Percentiles rank a stretch among this genome's conserved stretches.
These are phyloP conservation scores for Campoletis raptor DNA, from an alignment of 2,888 invertebrate species.

Conservation along the genomic window DNA sequence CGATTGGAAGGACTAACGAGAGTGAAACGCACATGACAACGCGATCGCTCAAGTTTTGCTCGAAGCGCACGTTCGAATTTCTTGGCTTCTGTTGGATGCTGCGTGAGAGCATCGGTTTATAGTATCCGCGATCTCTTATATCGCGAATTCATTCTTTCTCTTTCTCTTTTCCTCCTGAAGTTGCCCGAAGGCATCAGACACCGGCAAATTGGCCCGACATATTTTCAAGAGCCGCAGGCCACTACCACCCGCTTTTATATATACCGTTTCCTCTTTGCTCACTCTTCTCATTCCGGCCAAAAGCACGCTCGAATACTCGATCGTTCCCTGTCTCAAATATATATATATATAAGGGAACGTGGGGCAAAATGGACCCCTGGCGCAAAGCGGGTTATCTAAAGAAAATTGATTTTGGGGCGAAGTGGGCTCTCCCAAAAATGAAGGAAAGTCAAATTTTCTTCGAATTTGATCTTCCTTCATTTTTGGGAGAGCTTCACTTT, in stretches of 20 bases:
- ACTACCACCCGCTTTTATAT: constrained; percentile 54
- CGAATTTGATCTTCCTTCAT: too few relatives aligned
- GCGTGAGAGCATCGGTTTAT: background rate
- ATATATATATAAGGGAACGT: too few relatives aligned
- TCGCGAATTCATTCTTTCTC: constrained; percentile 6
- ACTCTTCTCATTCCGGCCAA: constrained; percentile 38
- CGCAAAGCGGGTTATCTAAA: too few relatives aligned
- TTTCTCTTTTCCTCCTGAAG: constrained; percentile 20
- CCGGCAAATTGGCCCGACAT: constrained; percentile 81
- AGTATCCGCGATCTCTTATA: constrained; percentile 31
- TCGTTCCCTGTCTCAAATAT: background rate
- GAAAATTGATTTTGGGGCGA: too few relatives aligned
- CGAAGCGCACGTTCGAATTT: constrained; percentile 28
- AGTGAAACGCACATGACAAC: constrained; percentile 68
- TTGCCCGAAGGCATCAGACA: constrained; percentile 79
- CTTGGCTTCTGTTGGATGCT: constrained; percentile 46
- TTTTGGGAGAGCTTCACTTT: too few relatives aligned
- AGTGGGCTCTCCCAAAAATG: too few relatives aligned
- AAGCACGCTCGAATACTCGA: constrained; percentile 12
- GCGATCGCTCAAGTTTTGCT: constrained; percentile 58
- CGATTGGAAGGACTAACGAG: constrained; percentile 71
- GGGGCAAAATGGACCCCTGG: too few relatives aligned
- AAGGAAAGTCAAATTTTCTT: too few relatives aligned
- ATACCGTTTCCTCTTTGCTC: constrained; percentile 53
- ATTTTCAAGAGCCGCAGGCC: constrained; percentile 73